Evolutionary conservation across 37 sponge, comb jelly and placozoan genomes (phyloP), one percentile per base, ranked within the genome.

Genomic region (Eunapius fragilis): DNA sequence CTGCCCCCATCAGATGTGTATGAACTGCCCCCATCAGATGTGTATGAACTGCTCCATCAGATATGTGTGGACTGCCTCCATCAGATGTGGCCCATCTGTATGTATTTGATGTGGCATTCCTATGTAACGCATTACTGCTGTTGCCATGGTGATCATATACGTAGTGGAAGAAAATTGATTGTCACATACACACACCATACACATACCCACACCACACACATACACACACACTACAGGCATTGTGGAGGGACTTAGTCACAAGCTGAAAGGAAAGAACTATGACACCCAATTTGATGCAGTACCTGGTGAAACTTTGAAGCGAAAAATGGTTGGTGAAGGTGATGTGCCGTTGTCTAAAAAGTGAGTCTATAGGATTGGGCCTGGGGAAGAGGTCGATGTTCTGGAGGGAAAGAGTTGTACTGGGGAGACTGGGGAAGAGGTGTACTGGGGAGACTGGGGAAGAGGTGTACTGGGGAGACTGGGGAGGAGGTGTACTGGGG

Each of bases 171-270:
- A 4, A 58, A 19, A 58, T 2, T 17, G 19, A 58, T 19, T 17
- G 19, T 1, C 36, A 31, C 70, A 67, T 30, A 85, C 74, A 83
- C 41, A 58, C 70, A 69, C 30, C 33, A 24, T 37, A 45, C 47
- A 45, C 81, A 80, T 69, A 80, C 26, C 33, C 68, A n/a, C n/a
- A n/a, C 27, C 82, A 81, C 82, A 81, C 34, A 81, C 71, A 81
- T 71, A 81, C 82, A 81, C 82, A 81, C 70, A 81, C 71, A 81
- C 82, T 70, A 71, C 68, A 87, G 83, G 83, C 30, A 73, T 83
- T 28, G 74, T 83, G 74, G 17, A 74, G 58, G 83, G 83, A 7
- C 45, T 83, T 5, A 74, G 83, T 31, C 72, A 74, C 41, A 37
- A 67, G 22, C 83, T 83, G 83, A 25, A 37, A 11, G 58, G 58